Conservation (phyloP, 1,140 invertebrate genomes). For the Bombus fervidus region DNA sequence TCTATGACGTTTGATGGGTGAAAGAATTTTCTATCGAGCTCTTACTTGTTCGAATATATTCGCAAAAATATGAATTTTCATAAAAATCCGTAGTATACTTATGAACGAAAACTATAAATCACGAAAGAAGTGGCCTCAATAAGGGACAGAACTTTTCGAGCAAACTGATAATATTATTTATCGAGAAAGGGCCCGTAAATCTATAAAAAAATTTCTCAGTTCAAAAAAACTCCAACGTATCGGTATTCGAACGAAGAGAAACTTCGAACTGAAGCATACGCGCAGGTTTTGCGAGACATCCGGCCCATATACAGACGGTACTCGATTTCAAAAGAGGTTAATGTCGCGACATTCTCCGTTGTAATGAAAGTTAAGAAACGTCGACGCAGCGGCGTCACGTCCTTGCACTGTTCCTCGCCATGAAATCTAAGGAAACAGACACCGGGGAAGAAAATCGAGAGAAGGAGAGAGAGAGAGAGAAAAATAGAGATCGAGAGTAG, state of each 20-base stretch:
- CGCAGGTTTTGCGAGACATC: no score
- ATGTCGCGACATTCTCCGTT: constrained; percentile 49
- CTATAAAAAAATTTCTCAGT: no score
- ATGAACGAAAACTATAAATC: neutral
- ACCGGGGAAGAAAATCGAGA: neutral
- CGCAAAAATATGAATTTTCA: neutral
- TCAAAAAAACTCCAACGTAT: no score
- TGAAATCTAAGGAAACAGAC: constrained; percentile 6
- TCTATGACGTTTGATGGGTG: no score
- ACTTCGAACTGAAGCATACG: no score
- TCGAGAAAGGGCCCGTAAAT: no score
- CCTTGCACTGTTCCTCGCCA: constrained; percentile 8
- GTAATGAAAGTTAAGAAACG: constrained; percentile 52
- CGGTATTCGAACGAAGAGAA: no score
- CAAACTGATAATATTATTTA: no score
- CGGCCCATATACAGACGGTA: no score
- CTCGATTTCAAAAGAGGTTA: constrained; percentile 40
- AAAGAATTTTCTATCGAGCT: neutral
- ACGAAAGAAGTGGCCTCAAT: no score
- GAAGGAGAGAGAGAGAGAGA: neutral
- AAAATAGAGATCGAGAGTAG: neutral
- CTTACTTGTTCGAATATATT: neutral
- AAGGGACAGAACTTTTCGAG: no score
- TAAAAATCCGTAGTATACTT: neutral
- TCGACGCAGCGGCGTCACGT: constrained; percentile 31